Evolutionary conservation across 2,113 vertebrate genomes (phyloP), one percentile per base, ranked within the genome.

Genomic region (Pelobates fuscus): DNA sequence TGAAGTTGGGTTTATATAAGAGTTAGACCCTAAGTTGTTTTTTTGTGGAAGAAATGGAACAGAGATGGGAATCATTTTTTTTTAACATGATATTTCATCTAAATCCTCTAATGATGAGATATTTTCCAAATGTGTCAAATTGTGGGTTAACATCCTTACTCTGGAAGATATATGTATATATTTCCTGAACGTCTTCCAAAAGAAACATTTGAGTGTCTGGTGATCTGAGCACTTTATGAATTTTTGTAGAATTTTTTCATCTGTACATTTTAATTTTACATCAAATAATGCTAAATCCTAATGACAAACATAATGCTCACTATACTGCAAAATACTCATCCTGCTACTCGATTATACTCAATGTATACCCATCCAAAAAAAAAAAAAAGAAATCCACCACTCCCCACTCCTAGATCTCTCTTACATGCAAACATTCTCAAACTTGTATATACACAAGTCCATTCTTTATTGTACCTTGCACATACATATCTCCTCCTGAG

Each of bases 101-200:
- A 61, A 61, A 71, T 71, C 69, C 69, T 49, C 68, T 60, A 44
- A 70, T 59, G 55, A 60, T 70, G 69, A 71, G 69, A 61, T 29
- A 71, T 71, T 71, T 71, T 71, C 58, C 69, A 62, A 71, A 61
- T 62, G 21, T 29, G 20, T 29, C 41, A 61, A 71, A 71, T 71
- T 71, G 69, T 71, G 69, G 69, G 24, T 61, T 71, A 27, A 26
- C 41, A 71, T 49, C 18, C 25, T 71, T 49, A 62, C 59, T n/a
- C 37, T 49, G 58, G 60, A 41, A 20, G 69, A 61, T 61, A 71
- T 49, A 61, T 61, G 49, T 49, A 46, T 49, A 71, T 62, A 71
- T 62, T 71, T 58, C 60, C n/a, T 61, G 57, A 61, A 71, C 46
- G 46, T 11, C 1, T 49, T 62, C 57, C 69, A 71, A 62, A 49